Conservation (phyloP, 2,888 invertebrate species). For the Gymnoscelis rufifasciata region DNA sequence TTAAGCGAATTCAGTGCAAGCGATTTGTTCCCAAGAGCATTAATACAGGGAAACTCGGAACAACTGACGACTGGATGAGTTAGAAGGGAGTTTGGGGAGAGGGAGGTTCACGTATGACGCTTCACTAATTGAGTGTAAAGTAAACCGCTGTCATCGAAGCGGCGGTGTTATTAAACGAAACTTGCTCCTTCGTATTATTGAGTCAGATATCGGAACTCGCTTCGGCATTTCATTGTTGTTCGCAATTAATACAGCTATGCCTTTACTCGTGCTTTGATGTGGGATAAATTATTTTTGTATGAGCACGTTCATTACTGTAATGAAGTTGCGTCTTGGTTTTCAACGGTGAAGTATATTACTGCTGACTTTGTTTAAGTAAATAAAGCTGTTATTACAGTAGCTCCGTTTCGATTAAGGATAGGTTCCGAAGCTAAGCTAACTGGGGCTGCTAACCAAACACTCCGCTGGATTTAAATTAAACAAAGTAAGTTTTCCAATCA, state of each 20-base stretch:
- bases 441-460: conserved; percentile 30
- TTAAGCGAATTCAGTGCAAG: conserved; percentile 34
- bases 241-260: conserved; percentile 26
- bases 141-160: conserved; percentile 54
- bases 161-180: conserved; percentile 47
- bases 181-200: conserved; percentile 44
- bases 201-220: conserved; percentile 30
- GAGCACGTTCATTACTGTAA: conserved; percentile 23
- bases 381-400: conserved; percentile 12
- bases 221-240: conserved; percentile 27
- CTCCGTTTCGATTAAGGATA: conserved; percentile 21
- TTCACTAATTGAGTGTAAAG: conserved; percentile 60
- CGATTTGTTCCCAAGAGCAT: conserved; percentile 34
- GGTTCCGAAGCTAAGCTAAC: conserved; percentile 25
- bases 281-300: conserved; percentile 25
- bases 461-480: conserved; percentile 30
- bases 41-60: conserved; percentile 32
- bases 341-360: conserved; percentile 11
- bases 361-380: conserved; percentile 8
- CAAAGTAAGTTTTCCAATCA: conserved; percentile 34
- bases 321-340: conserved; percentile 23
- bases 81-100: conserved; percentile 15
- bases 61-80: conserved; percentile 33
- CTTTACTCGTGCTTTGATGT: conserved; percentile 15
- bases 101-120: conserved; percentile 43